Evolutionary conservation across 2,888 invertebrate species (phyloP).

Genomic region (Amiota mariae): DNA sequence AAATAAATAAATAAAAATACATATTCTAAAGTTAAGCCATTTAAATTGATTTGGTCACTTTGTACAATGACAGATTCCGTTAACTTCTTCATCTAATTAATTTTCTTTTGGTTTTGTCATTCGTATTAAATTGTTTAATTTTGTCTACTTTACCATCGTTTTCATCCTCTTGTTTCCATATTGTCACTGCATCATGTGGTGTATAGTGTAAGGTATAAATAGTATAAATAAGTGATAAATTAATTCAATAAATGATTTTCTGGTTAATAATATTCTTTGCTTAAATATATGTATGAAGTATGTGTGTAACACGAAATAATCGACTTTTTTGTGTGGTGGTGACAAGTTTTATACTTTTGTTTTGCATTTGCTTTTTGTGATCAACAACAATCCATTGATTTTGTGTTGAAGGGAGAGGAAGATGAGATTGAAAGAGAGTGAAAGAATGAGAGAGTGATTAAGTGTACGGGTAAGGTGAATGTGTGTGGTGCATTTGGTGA

Average conservation of each 20-base stretch:
- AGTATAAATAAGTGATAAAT: slow-evolving; percentile 5
- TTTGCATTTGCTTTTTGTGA: slow-evolving; percentile 7
- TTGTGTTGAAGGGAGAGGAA: too few species aligned
- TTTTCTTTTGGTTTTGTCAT: too few species aligned
- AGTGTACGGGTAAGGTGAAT: too few species aligned
- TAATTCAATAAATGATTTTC: slow-evolving; percentile 8
- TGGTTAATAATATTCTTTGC: not conserved
- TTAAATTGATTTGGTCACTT: too few species aligned
- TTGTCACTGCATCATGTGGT: slow-evolving; percentile 24
- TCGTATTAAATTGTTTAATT: not conserved
- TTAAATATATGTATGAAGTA: slow-evolving; percentile 28
- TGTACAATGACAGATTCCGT: too few species aligned
- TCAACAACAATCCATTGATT: too few species aligned
- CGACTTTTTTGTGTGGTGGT: slow-evolving; percentile 60
- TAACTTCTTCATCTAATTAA: too few species aligned
- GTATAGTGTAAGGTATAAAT: not conserved
- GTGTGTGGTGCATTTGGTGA: too few species aligned
- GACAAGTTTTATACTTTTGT: slow-evolving; percentile 27
- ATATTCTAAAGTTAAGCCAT: too few species aligned
- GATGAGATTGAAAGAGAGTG: too few species aligned
- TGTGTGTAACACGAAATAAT: slow-evolving; percentile 56
- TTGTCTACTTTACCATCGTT: slow-evolving; percentile 30
- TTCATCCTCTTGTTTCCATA: slow-evolving; percentile 25
- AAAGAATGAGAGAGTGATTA: too few species aligned
- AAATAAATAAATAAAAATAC: too few species aligned